Percentiles rank a stretch among this genome's conserved stretches.
Evolutionary conservation across 1,140 invertebrate species (phyloP).

Genomic region (Drosophila ercepeae): DNA sequence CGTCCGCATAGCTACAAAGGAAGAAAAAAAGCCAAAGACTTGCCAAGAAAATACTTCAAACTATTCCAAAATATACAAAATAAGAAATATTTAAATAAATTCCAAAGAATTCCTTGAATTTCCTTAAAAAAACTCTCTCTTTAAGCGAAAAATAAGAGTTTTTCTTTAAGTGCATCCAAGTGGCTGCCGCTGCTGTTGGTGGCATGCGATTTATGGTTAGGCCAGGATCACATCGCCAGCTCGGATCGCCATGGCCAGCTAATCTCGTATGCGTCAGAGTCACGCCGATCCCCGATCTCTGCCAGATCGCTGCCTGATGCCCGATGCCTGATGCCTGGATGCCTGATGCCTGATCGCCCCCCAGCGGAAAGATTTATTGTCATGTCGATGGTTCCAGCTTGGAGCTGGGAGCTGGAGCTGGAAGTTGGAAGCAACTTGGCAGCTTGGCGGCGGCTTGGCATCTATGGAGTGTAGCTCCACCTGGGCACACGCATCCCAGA

Average conservation of each 20-base stretch:
- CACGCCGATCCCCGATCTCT: constrained; percentile 57
- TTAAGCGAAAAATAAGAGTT: not conserved
- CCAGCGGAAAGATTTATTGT: constrained; percentile 70
- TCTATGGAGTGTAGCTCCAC: not conserved
- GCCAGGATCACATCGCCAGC: constrained; percentile 74
- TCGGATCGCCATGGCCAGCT: constrained; percentile 61
- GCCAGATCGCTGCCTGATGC: constrained; percentile 29
- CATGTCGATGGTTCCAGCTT: constrained; percentile 49
- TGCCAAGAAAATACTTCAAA: not conserved
- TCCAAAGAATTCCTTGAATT: not conserved
- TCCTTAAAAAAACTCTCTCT: not conserved
- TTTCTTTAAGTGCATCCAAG: too few relatives aligned
- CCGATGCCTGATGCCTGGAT: constrained; percentile 1
- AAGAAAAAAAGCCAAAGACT: not conserved
- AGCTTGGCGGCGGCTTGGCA: not conserved
- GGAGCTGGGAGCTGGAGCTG: too few relatives aligned
- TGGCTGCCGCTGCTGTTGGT: constrained; percentile 20
- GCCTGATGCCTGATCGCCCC: not conserved
- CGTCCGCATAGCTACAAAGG: constrained; percentile 61
- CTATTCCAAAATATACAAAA: too few relatives aligned
- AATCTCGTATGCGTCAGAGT: constrained; percentile 79
- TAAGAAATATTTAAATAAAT: too few relatives aligned
- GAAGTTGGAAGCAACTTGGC: too few relatives aligned
- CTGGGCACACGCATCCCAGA: constrained; percentile 2
- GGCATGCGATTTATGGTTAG: constrained; percentile 76